Percentiles rank a stretch among this genome's conserved stretches.
These are phyloP conservation scores for Rhimphoctona megacephalus DNA, from an alignment of 2,888 invertebrate genomes.

Conservation along the genomic window DNA sequence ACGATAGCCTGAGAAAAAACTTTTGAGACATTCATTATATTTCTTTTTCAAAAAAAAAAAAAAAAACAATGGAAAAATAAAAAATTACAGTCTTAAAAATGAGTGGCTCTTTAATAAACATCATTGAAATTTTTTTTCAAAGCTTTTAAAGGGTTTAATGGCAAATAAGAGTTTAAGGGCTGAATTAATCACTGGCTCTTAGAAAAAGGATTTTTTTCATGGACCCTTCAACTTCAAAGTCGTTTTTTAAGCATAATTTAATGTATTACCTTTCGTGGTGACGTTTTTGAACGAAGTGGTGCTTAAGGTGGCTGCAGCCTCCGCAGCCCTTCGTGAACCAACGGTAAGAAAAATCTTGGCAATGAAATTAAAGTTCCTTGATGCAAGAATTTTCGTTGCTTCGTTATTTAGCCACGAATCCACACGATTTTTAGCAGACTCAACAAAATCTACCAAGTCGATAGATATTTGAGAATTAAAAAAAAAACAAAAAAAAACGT, in stretches of 20 bases:
- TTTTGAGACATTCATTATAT: too few species aligned
- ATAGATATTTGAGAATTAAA: neutral
- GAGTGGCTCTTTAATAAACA: too few species aligned
- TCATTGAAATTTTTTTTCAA: too few species aligned
- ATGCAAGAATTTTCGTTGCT: conserved; percentile 33
- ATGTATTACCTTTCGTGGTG: conserved; percentile 62
- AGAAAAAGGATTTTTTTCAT: too few species aligned
- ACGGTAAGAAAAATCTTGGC: conserved; percentile 69
- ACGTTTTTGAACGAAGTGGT: conserved; percentile 65
- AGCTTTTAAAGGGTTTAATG: too few species aligned
- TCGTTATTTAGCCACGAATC: conserved; percentile 6
- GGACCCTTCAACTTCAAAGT: neutral
- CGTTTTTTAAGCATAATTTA: neutral
- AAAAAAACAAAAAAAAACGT: neutral
- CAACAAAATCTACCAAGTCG: neutral
- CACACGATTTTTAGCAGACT: neutral
- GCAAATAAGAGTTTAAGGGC: too few species aligned
- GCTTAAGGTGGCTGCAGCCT: conserved; percentile 66
- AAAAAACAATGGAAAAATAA: too few species aligned
- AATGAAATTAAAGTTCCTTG: conserved; percentile 35
- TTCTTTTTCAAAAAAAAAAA: too few species aligned
- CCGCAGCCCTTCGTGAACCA: conserved; percentile 68
- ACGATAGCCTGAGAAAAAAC: too few species aligned
- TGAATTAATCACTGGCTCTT: too few species aligned
- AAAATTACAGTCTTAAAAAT: too few species aligned